Conservation (phyloP, 2,888 invertebrate species). For the Lysandra coridon region DNA sequence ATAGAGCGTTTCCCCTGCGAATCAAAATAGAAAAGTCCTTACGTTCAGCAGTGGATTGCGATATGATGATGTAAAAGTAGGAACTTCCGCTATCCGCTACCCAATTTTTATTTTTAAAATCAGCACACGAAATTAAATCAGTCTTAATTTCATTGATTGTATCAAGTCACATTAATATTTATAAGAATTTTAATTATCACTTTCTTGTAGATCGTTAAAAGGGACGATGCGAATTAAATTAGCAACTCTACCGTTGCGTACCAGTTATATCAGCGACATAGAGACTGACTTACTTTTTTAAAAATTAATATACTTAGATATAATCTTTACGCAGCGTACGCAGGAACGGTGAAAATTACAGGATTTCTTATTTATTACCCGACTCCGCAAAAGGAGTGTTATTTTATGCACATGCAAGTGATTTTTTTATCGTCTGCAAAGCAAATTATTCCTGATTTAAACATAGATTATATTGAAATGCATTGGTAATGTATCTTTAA, state of each 20-base stretch:
- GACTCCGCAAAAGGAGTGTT: background rate
- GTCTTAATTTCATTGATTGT: background rate
- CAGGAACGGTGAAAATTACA: conserved; percentile 23
- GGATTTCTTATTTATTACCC: conserved; percentile 23
- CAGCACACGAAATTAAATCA: background rate
- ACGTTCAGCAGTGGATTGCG: background rate
- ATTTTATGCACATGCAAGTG: conserved; percentile 22
- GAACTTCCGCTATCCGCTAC: background rate
- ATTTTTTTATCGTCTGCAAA: conserved; percentile 15
- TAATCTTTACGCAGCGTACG: conserved; percentile 27
- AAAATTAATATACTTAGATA: conserved; percentile 5
- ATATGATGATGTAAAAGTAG: background rate
- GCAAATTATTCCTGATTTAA: conserved; percentile 17
- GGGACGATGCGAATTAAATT: conserved; percentile 3
- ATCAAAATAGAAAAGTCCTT: too few relatives aligned
- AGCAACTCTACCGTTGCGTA: conserved; percentile 1
- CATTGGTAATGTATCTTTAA: conserved; percentile 9
- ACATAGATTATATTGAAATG: background rate
- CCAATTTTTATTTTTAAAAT: background rate
- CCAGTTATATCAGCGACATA: background rate
- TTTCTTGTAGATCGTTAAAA: background rate
- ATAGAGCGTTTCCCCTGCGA: too few relatives aligned
- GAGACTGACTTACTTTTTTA: conserved; percentile 11
- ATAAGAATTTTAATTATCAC: background rate
- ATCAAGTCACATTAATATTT: background rate